A percentile compares a stretch with the other conserved stretches of the same genome.
Conservation (phyloP, 2,797 vertebrate genomes). For the Lepus oiostolus region DNA sequence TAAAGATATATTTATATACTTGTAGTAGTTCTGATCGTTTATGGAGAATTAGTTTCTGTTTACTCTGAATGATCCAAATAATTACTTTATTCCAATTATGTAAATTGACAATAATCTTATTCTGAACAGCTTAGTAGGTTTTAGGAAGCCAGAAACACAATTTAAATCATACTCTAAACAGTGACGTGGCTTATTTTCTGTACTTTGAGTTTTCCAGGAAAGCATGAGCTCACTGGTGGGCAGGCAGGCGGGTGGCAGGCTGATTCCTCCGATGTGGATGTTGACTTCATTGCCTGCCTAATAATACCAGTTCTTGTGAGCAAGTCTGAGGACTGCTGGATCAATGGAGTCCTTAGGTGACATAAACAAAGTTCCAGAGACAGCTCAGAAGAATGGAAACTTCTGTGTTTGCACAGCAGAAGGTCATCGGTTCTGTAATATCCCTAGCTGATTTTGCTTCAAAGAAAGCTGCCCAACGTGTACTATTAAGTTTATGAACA, state of each 20-base stretch:
- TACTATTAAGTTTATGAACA: neutral
- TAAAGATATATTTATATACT: neutral
- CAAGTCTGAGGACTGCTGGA: no score
- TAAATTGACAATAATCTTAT: neutral
- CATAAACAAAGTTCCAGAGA: neutral
- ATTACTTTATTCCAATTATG: neutral
- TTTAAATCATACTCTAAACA: neutral
- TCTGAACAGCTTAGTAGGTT: neutral
- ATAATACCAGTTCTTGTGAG: rapidly evolving
- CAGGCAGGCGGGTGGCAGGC: neutral
- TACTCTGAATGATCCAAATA: neutral
- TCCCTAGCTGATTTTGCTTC: neutral
- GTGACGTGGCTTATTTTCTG: neutral
- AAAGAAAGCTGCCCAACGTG: neutral
- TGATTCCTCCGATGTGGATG: neutral
- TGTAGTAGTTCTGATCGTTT: neutral
- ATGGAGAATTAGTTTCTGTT: neutral
- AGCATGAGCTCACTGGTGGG: rapidly evolving
- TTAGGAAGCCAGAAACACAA: neutral
- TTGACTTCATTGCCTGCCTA: no score
- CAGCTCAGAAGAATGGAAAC: neutral
- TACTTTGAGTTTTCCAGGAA: neutral
- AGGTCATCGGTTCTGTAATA: neutral
- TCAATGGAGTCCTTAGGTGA: no score
- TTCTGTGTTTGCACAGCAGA: neutral